Conservation (phyloP, 2,113 vertebrate genomes). For the Sebastes schlegelii region DNA sequence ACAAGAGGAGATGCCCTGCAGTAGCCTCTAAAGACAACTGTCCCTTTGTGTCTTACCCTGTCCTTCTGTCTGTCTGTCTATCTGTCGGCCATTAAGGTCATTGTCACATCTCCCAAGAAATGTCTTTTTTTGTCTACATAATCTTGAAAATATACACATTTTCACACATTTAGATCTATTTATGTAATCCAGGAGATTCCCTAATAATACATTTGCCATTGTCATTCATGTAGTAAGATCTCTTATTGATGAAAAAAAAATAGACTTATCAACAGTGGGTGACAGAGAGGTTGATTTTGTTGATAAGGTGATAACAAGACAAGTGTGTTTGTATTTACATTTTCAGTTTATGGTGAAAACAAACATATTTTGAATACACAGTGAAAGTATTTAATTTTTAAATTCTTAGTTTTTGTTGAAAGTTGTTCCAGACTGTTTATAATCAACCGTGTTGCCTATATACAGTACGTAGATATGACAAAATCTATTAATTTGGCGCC, state of each 20-base stretch:
- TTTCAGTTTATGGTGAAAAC: too few relatives aligned
- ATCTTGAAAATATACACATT: neutral
- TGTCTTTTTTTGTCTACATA: neutral
- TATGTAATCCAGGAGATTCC: neutral
- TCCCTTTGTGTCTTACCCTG: conserved; percentile 68
- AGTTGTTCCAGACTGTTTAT: neutral
- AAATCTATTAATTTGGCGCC: neutral
- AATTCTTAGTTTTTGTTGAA: neutral
- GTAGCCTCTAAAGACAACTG: conserved; percentile 67
- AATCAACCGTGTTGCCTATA: neutral
- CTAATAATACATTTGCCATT: neutral
- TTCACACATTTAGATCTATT: neutral
- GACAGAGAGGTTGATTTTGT: neutral
- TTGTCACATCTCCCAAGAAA: conserved; percentile 24
- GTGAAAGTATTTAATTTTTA: too few relatives aligned
- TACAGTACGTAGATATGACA: neutral
- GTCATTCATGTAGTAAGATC: neutral
- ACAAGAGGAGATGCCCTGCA: conserved; percentile 63
- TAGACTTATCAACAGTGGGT: neutral
- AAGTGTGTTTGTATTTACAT: too few relatives aligned
- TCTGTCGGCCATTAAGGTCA: conserved; percentile 31
- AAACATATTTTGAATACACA: too few relatives aligned
- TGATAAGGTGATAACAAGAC: neutral
- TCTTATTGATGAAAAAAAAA: too few relatives aligned
- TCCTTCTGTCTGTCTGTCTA: conserved; percentile 29